phyloP scores from a whole-genome alignment of 2,113 vertebrate species.

The Oostethus manadensis region DNA sequence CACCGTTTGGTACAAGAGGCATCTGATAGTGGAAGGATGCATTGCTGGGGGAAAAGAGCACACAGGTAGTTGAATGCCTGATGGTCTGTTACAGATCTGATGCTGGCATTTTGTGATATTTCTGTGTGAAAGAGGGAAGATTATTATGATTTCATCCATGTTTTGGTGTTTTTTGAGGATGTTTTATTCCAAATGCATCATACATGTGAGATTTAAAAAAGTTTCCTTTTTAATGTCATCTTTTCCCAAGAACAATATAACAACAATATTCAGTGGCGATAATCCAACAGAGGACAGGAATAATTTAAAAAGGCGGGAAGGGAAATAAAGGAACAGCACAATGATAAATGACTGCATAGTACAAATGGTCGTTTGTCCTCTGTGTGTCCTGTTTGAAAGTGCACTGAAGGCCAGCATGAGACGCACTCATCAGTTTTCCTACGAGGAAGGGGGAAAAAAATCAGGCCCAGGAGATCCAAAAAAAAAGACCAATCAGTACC shows the following conservation, averaged over 20 bases:
- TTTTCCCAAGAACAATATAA: conserved; percentile 56
- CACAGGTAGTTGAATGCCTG: too few species aligned
- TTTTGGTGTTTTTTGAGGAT: conserved; percentile 5
- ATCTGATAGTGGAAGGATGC: too few species aligned
- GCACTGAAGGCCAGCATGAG: conserved; percentile 53
- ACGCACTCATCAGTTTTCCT: conserved; percentile 59
- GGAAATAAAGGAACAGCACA: conserved; percentile 58
- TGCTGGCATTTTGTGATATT: too few species aligned
- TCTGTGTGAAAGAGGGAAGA: too few species aligned
- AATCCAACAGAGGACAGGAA: conserved; percentile 64
- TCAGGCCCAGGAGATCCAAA: conserved; percentile 40
- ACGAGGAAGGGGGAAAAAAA: conserved; percentile 34
- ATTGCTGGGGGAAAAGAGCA: too few species aligned
- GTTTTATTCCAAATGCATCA: conserved; percentile 17
- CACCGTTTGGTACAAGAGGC: too few species aligned
- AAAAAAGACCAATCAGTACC: conserved; percentile 36
- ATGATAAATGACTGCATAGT: conserved; percentile 75
- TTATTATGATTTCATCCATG: too few species aligned
- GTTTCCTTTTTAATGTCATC: conserved; percentile 32
- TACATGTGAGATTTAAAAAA: conserved; percentile 56
- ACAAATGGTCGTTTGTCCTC: conserved; percentile 62
- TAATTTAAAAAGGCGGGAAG: conserved; percentile 62
- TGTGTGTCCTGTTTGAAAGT: conserved; percentile 42
- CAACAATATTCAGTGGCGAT: conserved; percentile 64
- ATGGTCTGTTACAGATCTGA: too few species aligned